Percentiles rank a stretch among this genome's conserved stretches.
Evolutionary conservation across 2,888 invertebrate genomes (phyloP).

Genomic region (Callyntrura guangdongensis): DNA sequence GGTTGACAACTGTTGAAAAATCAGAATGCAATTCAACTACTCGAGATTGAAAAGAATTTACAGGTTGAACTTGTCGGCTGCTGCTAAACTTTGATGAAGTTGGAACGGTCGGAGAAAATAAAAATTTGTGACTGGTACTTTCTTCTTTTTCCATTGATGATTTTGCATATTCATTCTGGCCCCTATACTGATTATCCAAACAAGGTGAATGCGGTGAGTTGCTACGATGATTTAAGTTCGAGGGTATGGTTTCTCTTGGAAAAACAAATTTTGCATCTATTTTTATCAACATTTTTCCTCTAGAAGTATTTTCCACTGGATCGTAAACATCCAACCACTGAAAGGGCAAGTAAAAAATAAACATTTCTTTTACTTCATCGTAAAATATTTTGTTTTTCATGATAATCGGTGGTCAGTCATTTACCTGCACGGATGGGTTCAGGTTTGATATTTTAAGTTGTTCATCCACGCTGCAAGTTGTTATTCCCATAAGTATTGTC

Average conservation of each 20-base stretch:
- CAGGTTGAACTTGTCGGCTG: too few relatives aligned
- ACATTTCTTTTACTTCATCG: background rate
- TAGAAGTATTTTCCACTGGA: constrained; percentile 59
- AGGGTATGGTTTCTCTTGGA: background rate
- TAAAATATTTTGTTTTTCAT: too few relatives aligned
- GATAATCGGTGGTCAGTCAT: background rate
- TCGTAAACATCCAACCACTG: constrained; percentile 75
- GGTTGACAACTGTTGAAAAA: too few relatives aligned
- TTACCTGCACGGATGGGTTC: constrained; percentile 74
- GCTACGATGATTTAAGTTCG: background rate
- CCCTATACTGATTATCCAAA: background rate
- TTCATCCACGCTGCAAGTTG: constrained; percentile 67
- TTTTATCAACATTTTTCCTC: constrained; percentile 69
- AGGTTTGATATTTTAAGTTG: constrained; percentile 63
- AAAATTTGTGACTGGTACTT: background rate
- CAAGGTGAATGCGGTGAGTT: background rate
- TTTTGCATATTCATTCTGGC: background rate
- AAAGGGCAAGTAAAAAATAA: background rate
- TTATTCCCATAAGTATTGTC: constrained; percentile 69
- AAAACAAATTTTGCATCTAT: constrained; percentile 71
- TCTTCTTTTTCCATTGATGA: background rate
- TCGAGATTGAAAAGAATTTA: too few relatives aligned
- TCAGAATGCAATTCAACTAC: too few relatives aligned
- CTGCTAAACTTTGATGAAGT: too few relatives aligned
- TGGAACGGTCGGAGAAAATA: too few relatives aligned